A percentile compares a stretch with the other conserved stretches of the same genome.
These are phyloP conservation scores for Brachionus asplanchnoidis DNA, from an alignment of 1,140 invertebrate genomes.

Conservation along the genomic window DNA sequence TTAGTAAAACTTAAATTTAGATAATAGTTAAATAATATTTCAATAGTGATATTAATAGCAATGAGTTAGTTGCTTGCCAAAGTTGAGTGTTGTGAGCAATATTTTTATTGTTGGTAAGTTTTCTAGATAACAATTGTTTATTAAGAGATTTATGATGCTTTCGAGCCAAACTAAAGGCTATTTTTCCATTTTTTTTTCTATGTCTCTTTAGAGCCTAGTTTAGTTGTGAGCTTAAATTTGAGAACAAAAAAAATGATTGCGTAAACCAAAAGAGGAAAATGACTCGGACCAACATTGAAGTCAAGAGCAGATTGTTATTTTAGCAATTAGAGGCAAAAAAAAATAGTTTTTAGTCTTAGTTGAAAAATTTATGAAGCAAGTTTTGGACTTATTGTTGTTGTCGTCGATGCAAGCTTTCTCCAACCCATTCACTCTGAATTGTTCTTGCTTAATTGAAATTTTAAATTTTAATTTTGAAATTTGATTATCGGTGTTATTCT, in stretches of 20 bases:
- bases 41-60: conserved; percentile 29
- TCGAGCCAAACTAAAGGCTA: conserved; percentile 8
- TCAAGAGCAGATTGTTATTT: conserved; percentile 13
- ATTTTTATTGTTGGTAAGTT: conserved; percentile 13
- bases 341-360: not conserved
- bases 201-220: not conserved
- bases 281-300: not conserved
- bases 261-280: not conserved
- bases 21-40: conserved; percentile 35
- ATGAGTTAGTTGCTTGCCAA: conserved; percentile 25
- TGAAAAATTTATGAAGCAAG: not conserved
- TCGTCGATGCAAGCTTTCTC: not conserved
- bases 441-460: conserved; percentile 7
- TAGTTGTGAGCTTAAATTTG: not conserved
- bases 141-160: not conserved
- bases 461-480: conserved; percentile 16
- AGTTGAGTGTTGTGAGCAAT: conserved; percentile 6
- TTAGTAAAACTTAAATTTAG: conserved; percentile 13
- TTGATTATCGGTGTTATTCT: not conserved
- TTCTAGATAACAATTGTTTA: conserved; percentile 26
- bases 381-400: not conserved
- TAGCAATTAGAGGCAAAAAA: not conserved
- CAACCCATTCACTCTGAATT: too few relatives aligned
- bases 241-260: not conserved
- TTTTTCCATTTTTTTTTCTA: not conserved